Conservation (phyloP, 2,113 vertebrate genomes). For the Chroicocephalus ridibundus region DNA sequence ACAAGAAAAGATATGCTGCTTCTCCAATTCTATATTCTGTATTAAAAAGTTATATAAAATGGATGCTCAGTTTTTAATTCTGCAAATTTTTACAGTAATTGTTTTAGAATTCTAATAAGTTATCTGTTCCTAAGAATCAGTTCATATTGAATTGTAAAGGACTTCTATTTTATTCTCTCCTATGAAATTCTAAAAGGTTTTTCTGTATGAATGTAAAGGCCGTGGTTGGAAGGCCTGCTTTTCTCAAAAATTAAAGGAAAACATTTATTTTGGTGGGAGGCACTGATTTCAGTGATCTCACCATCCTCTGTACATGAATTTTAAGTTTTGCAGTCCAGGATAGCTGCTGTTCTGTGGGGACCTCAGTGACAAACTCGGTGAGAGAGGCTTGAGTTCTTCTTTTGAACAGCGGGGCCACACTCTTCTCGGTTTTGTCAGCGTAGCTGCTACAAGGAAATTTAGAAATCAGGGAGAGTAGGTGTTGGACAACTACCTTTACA, state of each 20-base stretch:
- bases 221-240: not conserved
- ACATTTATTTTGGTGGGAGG: not conserved
- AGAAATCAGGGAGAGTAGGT: not conserved
- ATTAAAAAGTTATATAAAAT: not conserved
- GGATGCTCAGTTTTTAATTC: not conserved
- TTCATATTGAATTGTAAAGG: not conserved
- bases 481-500: not conserved
- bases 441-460: not conserved
- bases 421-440: not conserved
- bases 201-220: not conserved
- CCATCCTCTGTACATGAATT: not conserved
- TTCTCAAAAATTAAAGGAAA: not conserved
- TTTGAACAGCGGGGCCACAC: not conserved
- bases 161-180: not conserved
- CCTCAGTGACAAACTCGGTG: not conserved
- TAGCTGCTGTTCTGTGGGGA: not conserved
- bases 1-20: not conserved
- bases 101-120: not conserved
- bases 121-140: not conserved
- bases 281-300: not conserved
- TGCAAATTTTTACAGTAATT: not conserved
- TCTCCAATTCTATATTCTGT: not conserved
- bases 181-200: not conserved
- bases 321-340: not conserved
- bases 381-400: not conserved